Evolutionary conservation across 2,888 invertebrate genomes (phyloP).

Genomic region (Stenichneumon culpator): DNA sequence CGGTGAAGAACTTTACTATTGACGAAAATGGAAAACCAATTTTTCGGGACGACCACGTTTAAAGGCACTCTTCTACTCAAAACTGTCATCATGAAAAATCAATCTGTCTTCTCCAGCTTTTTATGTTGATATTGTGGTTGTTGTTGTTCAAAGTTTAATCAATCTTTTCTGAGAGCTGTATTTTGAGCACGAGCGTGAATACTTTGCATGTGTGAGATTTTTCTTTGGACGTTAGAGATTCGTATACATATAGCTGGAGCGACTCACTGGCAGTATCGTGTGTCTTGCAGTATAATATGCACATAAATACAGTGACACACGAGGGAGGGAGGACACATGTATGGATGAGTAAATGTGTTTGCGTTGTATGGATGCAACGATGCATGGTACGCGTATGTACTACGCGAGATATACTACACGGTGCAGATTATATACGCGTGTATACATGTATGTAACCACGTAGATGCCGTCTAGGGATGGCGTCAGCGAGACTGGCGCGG

Average conservation of each 20-base stretch:
- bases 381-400: constrained; percentile 22
- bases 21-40: too few species aligned
- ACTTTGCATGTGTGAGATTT: constrained; percentile 8
- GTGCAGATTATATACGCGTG: constrained; percentile 23
- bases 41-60: too few species aligned
- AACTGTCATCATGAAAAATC: neutral
- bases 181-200: neutral
- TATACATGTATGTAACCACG: constrained; percentile 51
- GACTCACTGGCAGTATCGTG: constrained; percentile 62
- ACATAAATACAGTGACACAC: constrained; percentile 65
- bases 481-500: constrained; percentile 75
- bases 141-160: neutral
- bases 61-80: too few species aligned
- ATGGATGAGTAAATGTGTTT: constrained; percentile 49
- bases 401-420: constrained; percentile 47
- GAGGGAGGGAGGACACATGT: constrained; percentile 38
- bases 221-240: constrained; percentile 18
- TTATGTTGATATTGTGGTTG: constrained; percentile 15
- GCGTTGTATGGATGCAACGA: constrained; percentile 53
- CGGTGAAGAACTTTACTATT: too few species aligned
- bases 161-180: neutral
- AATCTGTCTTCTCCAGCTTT: constrained; percentile 7
- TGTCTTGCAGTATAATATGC: constrained; percentile 65
- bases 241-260: constrained; percentile 26
- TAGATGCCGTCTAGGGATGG: constrained; percentile 70